Evolutionary conservation across 2,888 invertebrate species (phyloP).

Genomic region (Brachyptera risi): DNA sequence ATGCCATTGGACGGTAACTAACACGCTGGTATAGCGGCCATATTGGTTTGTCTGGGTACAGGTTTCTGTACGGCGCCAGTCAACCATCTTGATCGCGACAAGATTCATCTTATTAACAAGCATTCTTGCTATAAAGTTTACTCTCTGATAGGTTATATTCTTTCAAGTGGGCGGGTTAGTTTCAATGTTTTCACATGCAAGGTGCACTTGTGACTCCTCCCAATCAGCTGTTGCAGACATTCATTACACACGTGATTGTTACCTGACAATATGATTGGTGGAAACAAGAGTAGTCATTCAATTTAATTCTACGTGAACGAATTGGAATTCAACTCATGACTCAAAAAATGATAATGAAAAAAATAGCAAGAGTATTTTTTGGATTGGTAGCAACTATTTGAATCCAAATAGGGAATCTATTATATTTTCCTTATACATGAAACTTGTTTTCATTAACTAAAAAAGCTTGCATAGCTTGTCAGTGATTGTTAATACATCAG

Average conservation of each 20-base stretch:
- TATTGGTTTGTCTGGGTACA: slow-evolving; percentile 13
- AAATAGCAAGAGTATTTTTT: background rate
- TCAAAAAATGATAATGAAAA: background rate
- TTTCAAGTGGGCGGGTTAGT: slow-evolving; percentile 21
- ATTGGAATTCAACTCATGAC: slow-evolving; percentile 15
- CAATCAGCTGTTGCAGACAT: background rate
- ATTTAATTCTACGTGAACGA: background rate
- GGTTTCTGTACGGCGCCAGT: slow-evolving; percentile 6
- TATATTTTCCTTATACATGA: background rate
- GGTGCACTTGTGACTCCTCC: slow-evolving; percentile 21
- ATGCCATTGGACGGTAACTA: no score
- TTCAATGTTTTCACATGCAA: slow-evolving; percentile 18
- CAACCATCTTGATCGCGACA: slow-evolving; percentile 16
- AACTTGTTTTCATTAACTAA: background rate
- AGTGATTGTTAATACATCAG: background rate
- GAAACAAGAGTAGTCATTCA: background rate
- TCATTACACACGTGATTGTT: background rate
- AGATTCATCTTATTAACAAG: slow-evolving; percentile 17
- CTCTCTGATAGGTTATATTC: slow-evolving; percentile 21
- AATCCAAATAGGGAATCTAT: background rate
- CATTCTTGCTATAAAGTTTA: slow-evolving; percentile 3
- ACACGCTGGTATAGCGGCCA: background rate
- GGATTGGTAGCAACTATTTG: background rate
- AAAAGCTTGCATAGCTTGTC: background rate
- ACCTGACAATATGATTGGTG: background rate